Evolutionary conservation across 2,113 vertebrate genomes (phyloP), one percentile per base, ranked within the genome.

Genomic region (Silurus meridionalis): DNA sequence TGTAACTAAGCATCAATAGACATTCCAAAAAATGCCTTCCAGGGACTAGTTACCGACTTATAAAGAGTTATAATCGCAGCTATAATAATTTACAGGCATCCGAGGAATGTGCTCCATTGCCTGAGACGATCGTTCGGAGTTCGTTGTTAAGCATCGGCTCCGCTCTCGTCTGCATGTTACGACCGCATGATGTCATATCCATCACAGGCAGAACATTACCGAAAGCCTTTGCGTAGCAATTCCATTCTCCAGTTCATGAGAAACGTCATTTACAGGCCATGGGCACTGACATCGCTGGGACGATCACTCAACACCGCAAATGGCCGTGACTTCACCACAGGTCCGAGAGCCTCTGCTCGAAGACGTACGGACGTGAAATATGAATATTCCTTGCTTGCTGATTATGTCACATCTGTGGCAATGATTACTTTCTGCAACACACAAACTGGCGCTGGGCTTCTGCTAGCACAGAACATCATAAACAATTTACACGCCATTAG

Each of bases 401-500:
- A 95, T 94, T 93, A 94, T 89, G 91, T 93, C 91, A 93, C 89
- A 89, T 86, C 90, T 72, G 86, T 92, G 92, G 92, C 91, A 89
- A 85, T 94, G 93, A 94, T 95, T 94, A 92, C 92, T 90, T 87
- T 28, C 89, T 91, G 89, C 50, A 37, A 46, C 77, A 37, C 82
- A 89, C 89, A 91, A 64, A 67, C 48, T 23, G 63, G 75, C 52
- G 89, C 82, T 88, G 57, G 88, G 87, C 85, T 67, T 89, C 90
- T 93, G 91, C 88, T 93, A 92, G 91, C 91, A 91, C 86, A 92
- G 89, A 88, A 93, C 93, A 94, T 93, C 93, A 94, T 94, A 92
- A 95, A 94, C 93, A 93, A 94, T 95, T 94, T 94, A 94, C 95
- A 95, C 92, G 82, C 92, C 95, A 95, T 95, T 95, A 95, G 93